Evolutionary conservation across 2,888 invertebrate species (phyloP), one percentile per base, ranked within the genome.

Genomic region (Agriotes lineatus): DNA sequence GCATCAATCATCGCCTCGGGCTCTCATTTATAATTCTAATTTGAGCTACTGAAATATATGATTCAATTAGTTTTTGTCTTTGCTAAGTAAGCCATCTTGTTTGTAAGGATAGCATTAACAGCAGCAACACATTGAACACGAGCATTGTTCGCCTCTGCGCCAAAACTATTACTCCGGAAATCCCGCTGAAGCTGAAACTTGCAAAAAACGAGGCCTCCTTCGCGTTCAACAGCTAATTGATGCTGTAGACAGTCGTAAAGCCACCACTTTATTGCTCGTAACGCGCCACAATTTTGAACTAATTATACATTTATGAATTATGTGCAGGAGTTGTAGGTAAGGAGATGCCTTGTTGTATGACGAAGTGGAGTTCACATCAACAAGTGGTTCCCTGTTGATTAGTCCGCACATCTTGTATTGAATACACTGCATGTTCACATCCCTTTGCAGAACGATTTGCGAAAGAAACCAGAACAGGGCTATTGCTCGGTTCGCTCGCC

Each of bases 11-110:
- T 76, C 75, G 74, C 65, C 68, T 72, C 75, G 67, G 72, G 60
- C 65, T 73, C 72, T 70, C 76, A 78, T 78, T 78, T 77, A 76
- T 78, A 73, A 77, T 76, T 77, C 77, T 75, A 77, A 79, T 79
- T 79, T 79, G 74, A 76, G 73, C 77, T 75, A 77, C 75, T 79
- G 74, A 77, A 71, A 74, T 79, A 80, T 80, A 74, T 76, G 77
- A 74, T 78, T 78, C 79, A 78, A 80, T 80, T 80, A 79, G 77
- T 79, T 78, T 76, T 78, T 77, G 77, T 78, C 78, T 72, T 73
- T 74, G 25, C 44, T 61, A 58, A 59, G 30, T 44, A 59, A 50
- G 48, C 33, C 50, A 22, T 37, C 33, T 52, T 52, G 52, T 52
- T 52, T 52, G 52, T 33, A 52, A 52, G 25, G 52, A 33, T 52